A percentile compares a stretch with the other conserved stretches of the same genome.
Conservation (phyloP, 2,113 vertebrate species). For the Solea senegalensis region DNA sequence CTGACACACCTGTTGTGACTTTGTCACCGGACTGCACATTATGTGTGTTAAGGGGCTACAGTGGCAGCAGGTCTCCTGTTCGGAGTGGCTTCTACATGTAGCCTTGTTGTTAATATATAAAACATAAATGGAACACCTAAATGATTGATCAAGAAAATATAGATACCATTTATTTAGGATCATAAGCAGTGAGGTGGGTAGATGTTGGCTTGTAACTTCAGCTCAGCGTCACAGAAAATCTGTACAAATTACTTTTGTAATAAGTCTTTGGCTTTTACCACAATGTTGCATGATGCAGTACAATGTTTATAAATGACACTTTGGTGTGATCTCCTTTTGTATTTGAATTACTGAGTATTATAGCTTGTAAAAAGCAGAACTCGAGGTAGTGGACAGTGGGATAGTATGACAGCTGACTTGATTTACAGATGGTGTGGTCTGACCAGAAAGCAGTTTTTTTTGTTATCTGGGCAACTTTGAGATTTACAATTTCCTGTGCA, state of each 20-base stretch:
- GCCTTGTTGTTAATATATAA: not conserved
- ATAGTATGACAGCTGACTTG: conserved; percentile 19
- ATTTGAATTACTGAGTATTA: conserved; percentile 6
- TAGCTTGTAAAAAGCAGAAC: conserved; percentile 12
- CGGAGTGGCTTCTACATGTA: conserved; percentile 28
- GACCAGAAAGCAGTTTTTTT: conserved; percentile 51
- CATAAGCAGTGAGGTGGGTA: not conserved
- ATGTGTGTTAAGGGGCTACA: conserved; percentile 2
- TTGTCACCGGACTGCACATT: conserved; percentile 16
- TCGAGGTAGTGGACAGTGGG: not conserved
- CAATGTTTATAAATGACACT: conserved; percentile 12
- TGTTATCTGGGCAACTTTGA: conserved; percentile 39
- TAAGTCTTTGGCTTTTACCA: conserved; percentile 51
- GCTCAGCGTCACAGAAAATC: conserved; percentile 59
- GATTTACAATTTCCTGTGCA: conserved; percentile 59
- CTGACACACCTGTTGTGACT: conserved; percentile 56
- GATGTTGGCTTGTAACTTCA: not conserved
- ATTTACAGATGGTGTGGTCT: conserved; percentile 33
- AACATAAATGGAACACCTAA: not conserved
- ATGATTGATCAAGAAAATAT: conserved; percentile 14
- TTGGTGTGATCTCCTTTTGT: not conserved
- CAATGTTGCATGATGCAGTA: conserved; percentile 28
- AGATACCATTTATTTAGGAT: conserved; percentile 30
- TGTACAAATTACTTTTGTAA: conserved; percentile 76
- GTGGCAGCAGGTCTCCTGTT: conserved; percentile 8